Percentiles rank a stretch among this genome's conserved stretches.
Conservation (phyloP, 1,140 invertebrate species). For the Drosophila serrata region DNA sequence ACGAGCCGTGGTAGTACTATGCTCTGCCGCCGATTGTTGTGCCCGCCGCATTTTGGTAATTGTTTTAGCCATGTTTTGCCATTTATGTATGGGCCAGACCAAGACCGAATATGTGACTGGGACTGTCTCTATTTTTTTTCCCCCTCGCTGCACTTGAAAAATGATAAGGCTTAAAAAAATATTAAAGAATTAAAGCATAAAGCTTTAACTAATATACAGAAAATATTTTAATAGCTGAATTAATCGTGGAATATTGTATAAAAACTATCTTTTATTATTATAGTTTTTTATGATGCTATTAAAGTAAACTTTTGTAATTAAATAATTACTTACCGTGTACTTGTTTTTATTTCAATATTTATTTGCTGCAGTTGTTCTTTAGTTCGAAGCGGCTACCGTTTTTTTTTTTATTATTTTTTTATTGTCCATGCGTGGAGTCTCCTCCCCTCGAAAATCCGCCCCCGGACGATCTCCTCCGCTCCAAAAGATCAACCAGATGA, state of each 20-base stretch:
- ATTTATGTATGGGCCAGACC: constrained; percentile 63
- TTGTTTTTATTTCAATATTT: constrained; percentile 25
- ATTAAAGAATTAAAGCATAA: neutral
- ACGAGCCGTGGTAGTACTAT: constrained; percentile 41
- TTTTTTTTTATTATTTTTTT: constrained; percentile 26
- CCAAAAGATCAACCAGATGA: constrained; percentile 50
- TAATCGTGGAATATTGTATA: neutral
- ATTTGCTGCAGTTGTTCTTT: constrained; percentile 18
- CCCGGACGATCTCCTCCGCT: constrained; percentile 13
- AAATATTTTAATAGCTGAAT: neutral
- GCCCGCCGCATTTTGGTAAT: constrained; percentile 67
- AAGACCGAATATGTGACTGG: constrained; percentile 55
- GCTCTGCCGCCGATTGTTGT: constrained; percentile 33
- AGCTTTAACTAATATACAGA: neutral
- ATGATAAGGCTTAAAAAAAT: neutral
- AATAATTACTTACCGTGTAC: neutral
- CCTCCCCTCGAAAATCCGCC: constrained; percentile 26
- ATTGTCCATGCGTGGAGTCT: constrained; percentile 48
- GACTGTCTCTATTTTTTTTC: constrained; percentile 26
- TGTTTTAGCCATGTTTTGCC: constrained; percentile 81
- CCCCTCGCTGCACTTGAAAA: constrained; percentile 21
- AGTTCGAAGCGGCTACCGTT: constrained; percentile 34
- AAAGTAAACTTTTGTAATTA: neutral
- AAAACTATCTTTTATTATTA: too few relatives aligned
- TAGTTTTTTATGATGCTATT: neutral